Base-by-base conservation (phyloP, 2,888 invertebrate species). In the Ashinkailepas kermadecensis region DNA sequence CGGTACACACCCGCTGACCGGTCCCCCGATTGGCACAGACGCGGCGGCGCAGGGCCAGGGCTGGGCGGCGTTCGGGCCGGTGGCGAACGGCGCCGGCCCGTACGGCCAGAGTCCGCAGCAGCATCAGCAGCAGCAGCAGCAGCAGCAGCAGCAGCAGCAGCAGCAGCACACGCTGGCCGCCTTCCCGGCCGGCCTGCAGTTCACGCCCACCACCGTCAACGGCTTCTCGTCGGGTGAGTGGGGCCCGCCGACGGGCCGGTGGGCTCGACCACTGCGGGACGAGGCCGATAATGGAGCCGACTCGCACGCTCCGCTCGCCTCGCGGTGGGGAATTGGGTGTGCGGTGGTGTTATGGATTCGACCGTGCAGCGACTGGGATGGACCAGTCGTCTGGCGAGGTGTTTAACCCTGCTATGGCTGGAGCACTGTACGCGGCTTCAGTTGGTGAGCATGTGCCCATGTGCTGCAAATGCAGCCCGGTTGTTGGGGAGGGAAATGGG, bases 31-130 rank as follows among this genome's bases (percentile, higher is more conserved):
- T 39, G 39, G 23, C 65, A 11, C 65, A 65, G 65, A 65, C n/a
- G n/a, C 65, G 65, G 74, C 65, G 23, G 74, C 13, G 57, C 23
- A 18, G 58, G n/a, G 57, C 6, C 39, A 21, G 25, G 81, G 70
- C 65, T 81, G 81, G 81, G 70, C 70, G 9, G 74, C 54, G 65
- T 81, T 81, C 74, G 70, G 81, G 70, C 18, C 70, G 10, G 9
- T 56, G 13, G 21, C 81, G 15, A 74, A 74, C 74, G 74, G 74
- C 15, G 18, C 54, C 39, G 25, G 54, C 6, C 74, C 74, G 74
- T 74, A 74, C 74, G 74, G 74, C 74, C 54, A 39, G 54, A 74
- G 74, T 74, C 74, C 74, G 54, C 74, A 74, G 54, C 74, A 74
- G 74, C 39, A 39, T 1, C 7, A 8, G 0, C 23, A 8, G n/a